Evolutionary conservation across 2,113 vertebrate genomes (phyloP).

Genomic region (Origma solitaria): DNA sequence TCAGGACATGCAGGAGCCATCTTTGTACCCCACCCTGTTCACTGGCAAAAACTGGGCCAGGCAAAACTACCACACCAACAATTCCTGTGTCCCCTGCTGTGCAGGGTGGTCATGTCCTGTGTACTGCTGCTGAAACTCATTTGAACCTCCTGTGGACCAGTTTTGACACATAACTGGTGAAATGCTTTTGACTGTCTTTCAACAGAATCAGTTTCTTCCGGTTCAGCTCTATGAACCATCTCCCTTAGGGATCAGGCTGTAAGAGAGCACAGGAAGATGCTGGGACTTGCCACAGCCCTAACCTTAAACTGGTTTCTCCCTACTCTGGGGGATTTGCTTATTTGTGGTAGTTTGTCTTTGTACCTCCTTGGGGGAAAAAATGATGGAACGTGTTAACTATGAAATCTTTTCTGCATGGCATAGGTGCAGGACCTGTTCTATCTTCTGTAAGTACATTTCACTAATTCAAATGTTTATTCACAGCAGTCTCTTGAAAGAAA

Average conservation of each 20-base stretch:
- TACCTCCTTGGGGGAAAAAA: neutral
- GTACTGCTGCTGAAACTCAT: neutral
- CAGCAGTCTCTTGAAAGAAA: neutral
- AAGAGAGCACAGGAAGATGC: neutral
- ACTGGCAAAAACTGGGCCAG: too few species aligned
- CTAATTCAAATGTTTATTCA: neutral
- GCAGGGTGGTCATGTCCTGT: neutral
- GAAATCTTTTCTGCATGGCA: neutral
- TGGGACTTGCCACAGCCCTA: neutral
- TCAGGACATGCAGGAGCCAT: too few species aligned
- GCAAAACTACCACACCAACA: too few species aligned
- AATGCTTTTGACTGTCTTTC: neutral
- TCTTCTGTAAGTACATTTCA: neutral
- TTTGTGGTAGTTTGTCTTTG: neutral
- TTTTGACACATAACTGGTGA: neutral
- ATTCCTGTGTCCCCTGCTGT: neutral
- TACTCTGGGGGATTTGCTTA: neutral
- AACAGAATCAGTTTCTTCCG: neutral
- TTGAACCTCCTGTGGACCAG: neutral
- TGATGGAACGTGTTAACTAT: neutral
- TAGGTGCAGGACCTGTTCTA: neutral
- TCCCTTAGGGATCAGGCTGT: neutral
- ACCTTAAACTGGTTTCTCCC: neutral
- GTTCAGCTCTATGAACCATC: neutral
- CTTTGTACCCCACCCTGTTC: too few species aligned